phyloP scores from a whole-genome alignment of 2,113 vertebrate species.

The Pseudopipra pipra region DNA sequence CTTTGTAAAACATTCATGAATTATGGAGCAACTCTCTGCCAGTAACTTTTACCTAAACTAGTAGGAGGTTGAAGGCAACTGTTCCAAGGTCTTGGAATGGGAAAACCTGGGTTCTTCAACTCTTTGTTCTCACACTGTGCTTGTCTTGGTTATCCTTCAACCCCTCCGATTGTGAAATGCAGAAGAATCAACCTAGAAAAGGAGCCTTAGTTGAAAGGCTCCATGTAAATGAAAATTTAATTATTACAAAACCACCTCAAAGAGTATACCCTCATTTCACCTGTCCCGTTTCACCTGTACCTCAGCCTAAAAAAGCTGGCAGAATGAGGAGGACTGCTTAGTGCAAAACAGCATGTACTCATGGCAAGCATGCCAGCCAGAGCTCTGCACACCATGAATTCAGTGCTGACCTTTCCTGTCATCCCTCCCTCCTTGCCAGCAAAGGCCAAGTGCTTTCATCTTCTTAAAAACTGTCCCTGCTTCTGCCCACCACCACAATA shows the following conservation, averaged over 20 bases:
- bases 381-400: fast-evolving
- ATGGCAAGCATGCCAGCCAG: fast-evolving
- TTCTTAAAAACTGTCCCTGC: neutral
- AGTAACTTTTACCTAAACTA: neutral
- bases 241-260: constrained; percentile 28
- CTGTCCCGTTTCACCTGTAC: neutral
- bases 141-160: neutral
- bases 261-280: neutral
- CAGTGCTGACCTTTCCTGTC: neutral
- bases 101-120: neutral
- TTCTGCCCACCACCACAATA: neutral
- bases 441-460: neutral
- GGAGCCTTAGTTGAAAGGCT: neutral
- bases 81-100: neutral
- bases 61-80: neutral
- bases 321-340: neutral
- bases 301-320: neutral
- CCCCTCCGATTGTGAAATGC: fast-evolving
- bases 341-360: neutral
- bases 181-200: neutral
- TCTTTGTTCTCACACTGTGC: neutral
- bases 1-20: neutral
- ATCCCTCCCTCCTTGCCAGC: neutral
- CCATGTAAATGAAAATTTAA: neutral
- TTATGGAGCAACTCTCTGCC: neutral